Evolutionary conservation across 2,888 invertebrate species (phyloP), one percentile per base, ranked within the genome.

Genomic region (Parelbella ahira): DNA sequence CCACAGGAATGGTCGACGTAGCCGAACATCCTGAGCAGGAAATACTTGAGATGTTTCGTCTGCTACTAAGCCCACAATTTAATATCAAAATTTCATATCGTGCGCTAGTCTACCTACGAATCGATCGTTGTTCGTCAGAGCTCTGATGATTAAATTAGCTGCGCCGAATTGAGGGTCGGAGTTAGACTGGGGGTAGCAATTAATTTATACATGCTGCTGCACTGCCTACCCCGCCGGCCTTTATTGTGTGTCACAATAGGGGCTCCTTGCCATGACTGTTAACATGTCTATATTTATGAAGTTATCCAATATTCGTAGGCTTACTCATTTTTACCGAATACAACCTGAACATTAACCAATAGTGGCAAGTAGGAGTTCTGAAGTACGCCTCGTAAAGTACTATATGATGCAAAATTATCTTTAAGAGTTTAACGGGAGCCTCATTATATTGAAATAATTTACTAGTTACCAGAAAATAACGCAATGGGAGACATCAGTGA

Each of bases 11-110:
- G 25, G 15, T 7, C 33, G 33, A 11, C 27, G 21, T 20, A 30
- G 15, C 27, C 27, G 27, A 41, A 28, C 20, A 6, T 36, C 28
- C 28, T 34, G 18, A 28, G 33, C 41, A 33, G 41, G 41, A 42
- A 42, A 42, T 42, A 42, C 33, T 42, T 42, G 41, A 42, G 34
- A 42, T 42, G 28, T 42, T 42, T 42, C 33, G 41, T 42, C 41
- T 11, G 33, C 20, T 25, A 24, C 33, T 41, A 33, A 41, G 33
- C 33, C 28, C 21, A 42, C 41, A 42, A 42, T 42, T 42, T 42
- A 42, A 42, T 42, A 42, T 34, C 42, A 34, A 42, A 42, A 34
- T 34, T 42, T 42, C 33, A 28, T 34, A 42, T 42, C 28, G 15
- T 3, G 15, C 4, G 15, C 7, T 15, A 34, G 41, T 12, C 37